Conservation (phyloP, 2,888 invertebrate genomes). For the Stenolophus ochropezus region DNA sequence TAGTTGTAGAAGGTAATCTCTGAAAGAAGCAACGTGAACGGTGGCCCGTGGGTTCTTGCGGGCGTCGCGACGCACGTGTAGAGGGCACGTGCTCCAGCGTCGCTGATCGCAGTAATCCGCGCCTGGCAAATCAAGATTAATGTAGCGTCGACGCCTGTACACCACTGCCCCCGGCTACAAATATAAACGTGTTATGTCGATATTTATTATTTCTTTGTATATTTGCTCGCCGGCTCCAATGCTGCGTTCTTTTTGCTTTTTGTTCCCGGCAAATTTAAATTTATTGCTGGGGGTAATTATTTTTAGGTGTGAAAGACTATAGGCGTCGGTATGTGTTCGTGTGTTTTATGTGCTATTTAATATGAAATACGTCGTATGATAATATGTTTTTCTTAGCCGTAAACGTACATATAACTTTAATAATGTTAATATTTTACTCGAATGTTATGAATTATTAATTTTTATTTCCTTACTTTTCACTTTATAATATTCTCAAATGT, state of each 20-base stretch:
- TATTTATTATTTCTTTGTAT: constrained; percentile 46
- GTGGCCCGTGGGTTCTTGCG: too few species aligned
- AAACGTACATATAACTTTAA: constrained; percentile 18
- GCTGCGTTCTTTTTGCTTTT: constrained; percentile 1
- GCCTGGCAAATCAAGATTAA: constrained; percentile 58
- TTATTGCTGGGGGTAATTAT: constrained; percentile 8
- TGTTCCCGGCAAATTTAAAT: background rate
- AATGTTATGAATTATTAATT: constrained; percentile 25
- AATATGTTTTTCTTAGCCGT: background rate
- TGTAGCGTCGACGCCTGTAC: constrained; percentile 13
- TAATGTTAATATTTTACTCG: constrained; percentile 31
- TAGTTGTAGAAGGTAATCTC: too few species aligned
- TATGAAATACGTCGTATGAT: constrained; percentile 14
- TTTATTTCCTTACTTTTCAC: constrained; percentile 5
- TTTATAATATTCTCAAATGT: background rate
- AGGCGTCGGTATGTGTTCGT: too few species aligned
- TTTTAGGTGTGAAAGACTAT: constrained; percentile 9
- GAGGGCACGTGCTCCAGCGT: constrained; percentile 47
- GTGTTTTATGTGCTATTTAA: constrained; percentile 8
- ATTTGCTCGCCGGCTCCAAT: background rate
- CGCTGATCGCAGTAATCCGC: constrained; percentile 55
- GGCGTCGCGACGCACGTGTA: constrained; percentile 51
- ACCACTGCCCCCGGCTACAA: constrained; percentile 21
- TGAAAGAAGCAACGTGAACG: too few species aligned
- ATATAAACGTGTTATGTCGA: constrained; percentile 44